A percentile compares a stretch with the other conserved stretches of the same genome.
Conservation (phyloP, 2,888 invertebrate species). For the Leuctra nigra region DNA sequence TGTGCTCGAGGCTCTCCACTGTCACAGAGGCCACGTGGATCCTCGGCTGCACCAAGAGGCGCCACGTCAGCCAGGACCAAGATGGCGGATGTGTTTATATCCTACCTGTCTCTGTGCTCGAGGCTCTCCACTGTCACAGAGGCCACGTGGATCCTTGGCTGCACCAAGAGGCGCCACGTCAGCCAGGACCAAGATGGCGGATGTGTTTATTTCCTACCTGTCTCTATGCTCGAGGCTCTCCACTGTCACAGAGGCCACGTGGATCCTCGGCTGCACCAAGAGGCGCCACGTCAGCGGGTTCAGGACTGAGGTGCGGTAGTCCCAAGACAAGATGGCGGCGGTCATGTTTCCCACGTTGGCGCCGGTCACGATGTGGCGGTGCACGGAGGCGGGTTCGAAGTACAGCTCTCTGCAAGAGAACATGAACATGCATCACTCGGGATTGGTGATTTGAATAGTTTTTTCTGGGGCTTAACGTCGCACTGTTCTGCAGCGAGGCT, state of each 20-base stretch:
- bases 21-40: constrained; percentile 65
- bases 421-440: too few species aligned
- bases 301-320: constrained; percentile 67
- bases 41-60: constrained; percentile 63
- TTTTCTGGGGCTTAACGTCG: too few species aligned
- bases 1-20: constrained; percentile 64
- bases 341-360: constrained; percentile 59
- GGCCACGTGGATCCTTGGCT: constrained; percentile 66
- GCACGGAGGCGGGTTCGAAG: constrained; percentile 65
- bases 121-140: constrained; percentile 64
- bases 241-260: constrained; percentile 61
- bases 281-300: constrained; percentile 82
- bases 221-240: constrained; percentile 64
- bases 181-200: too few species aligned
- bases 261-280: constrained; percentile 64
- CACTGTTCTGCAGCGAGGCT: too few species aligned
- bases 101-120: constrained; percentile 62
- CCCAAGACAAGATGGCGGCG: constrained; percentile 68
- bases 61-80: constrained; percentile 84
- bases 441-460: too few species aligned
- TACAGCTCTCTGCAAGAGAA: constrained; percentile 39
- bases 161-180: constrained; percentile 71
- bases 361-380: constrained; percentile 60
- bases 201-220: constrained; percentile 49
- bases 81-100: too few species aligned